Base-by-base conservation (phyloP, 2,797 vertebrate species). In the Rhabdomys pumilio region DNA sequence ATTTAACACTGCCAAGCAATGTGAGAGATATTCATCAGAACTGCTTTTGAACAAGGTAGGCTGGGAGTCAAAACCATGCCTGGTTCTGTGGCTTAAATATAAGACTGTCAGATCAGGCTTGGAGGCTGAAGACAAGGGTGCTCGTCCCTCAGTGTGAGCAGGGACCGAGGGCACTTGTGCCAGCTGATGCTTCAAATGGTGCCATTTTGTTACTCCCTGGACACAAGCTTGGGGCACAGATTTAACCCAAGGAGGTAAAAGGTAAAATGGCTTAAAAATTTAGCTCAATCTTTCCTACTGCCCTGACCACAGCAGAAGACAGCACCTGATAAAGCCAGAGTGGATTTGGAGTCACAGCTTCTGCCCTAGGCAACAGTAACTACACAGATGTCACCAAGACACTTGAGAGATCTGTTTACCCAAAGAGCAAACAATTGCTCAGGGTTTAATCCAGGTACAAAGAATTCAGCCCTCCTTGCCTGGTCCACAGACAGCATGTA, bases 31-130 rank as follows among this genome's bases (percentile, higher is more conserved):
- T 0, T 44, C 84, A 79, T 29, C 63, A 83, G 29, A 94, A 82
- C 38, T 44, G 79, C 55, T 84, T 95, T 94, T 63, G 69, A 61
- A 79, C 47, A 38, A 94, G 61, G 81, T 55, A 93, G 17, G 63
- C 44, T 26, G 92, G 26, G 86, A 86, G 41, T 88, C 91, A 93
- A 77, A 73, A 26, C 22, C 63, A 93, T 88, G 15, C 26, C n/a
- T 73, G 41, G 13, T 57, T 89, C 69, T 11, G 69, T 24, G 20
- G 47, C 17, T 59, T n/a, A 57, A 79, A 31, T 20, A 1, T n/a
- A 7, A 10, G 83, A 63, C 47, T 53, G 34, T 26, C 19, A 76
- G 53, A 61, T 31, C 61, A n/a, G 44, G 44, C 55, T 41, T 13
- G 50, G 47, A 63, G 38, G 76, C 12, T 24, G 63, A 47, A 29